These are phyloP conservation scores for Drosophila pegasa DNA, from an alignment of 2,888 invertebrate genomes.

Conservation along the genomic window DNA sequence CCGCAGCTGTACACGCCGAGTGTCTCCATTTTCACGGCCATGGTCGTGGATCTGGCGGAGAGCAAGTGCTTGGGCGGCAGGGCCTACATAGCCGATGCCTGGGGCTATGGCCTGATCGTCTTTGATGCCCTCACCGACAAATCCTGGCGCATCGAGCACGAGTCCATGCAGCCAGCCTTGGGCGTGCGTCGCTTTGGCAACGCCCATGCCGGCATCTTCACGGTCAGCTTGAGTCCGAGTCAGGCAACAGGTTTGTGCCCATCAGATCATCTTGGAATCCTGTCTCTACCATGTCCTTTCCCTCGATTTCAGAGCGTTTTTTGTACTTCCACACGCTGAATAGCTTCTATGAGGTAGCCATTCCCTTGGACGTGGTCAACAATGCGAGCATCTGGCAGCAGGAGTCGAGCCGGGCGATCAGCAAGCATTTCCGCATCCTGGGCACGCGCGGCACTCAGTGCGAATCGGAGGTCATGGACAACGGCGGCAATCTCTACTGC, in stretches of 20 bases:
- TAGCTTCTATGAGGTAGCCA: conserved; percentile 87
- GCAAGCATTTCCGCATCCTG: conserved; percentile 86
- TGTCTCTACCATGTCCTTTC: neutral
- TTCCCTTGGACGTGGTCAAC: conserved; percentile 86
- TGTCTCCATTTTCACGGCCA: conserved; percentile 83
- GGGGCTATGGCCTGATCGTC: conserved; percentile 87
- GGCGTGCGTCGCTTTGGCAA: conserved; percentile 65
- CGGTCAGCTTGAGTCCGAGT: conserved; percentile 79
- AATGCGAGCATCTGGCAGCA: conserved; percentile 85
- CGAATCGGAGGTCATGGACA: conserved; percentile 90
- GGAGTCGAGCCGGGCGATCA: conserved; percentile 82
- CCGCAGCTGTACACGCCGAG: conserved; percentile 73
- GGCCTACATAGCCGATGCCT: conserved; percentile 88
- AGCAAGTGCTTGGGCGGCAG: conserved; percentile 86
- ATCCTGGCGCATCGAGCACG: conserved; percentile 88
- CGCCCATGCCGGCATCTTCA: conserved; percentile 81
- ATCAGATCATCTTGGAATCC: neutral
- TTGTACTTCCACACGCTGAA: conserved; percentile 89
- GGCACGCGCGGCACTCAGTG: conserved; percentile 88
- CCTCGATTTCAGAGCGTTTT: conserved; percentile 80
- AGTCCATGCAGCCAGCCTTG: conserved; percentile 86
- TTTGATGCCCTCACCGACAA: conserved; percentile 85
- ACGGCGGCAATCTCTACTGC: conserved; percentile 89
- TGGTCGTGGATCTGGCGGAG: conserved; percentile 86
- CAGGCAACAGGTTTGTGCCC: conserved; percentile 35